Conservation (phyloP, 2,888 invertebrate genomes). For the Eubasilissa splendida region DNA sequence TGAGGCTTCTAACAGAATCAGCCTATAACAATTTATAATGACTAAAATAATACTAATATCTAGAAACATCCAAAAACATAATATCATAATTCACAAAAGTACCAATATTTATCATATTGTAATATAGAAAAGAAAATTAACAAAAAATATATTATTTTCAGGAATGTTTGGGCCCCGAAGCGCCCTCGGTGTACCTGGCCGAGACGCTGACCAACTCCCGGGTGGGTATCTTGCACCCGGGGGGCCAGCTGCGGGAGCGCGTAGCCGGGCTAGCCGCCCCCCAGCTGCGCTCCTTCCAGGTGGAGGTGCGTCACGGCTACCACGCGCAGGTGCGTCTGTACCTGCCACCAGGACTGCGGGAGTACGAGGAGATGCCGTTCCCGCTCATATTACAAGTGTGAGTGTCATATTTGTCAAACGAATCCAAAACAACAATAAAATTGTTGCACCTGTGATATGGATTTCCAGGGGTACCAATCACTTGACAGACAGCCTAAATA, state of each 20-base stretch:
- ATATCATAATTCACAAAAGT: too few relatives aligned
- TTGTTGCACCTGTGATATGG: too few relatives aligned
- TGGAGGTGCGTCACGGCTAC: slow-evolving; percentile 77
- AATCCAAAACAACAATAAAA: too few relatives aligned
- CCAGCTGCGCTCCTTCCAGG: slow-evolving; percentile 80
- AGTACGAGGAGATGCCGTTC: slow-evolving; percentile 86
- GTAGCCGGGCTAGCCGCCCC: slow-evolving; percentile 82
- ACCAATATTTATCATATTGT: too few relatives aligned
- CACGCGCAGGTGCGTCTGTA: slow-evolving; percentile 84
- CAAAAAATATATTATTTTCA: slow-evolving; percentile 64
- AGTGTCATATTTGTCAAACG: slow-evolving; percentile 65
- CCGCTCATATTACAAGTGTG: slow-evolving; percentile 89
- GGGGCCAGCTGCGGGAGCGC: slow-evolving; percentile 75
- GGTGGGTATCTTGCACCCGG: slow-evolving; percentile 79
- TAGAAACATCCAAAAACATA: too few relatives aligned
- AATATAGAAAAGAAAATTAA: too few relatives aligned
- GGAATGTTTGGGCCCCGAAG: slow-evolving; percentile 87
- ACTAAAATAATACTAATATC: too few relatives aligned
- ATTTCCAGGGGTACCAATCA: too few relatives aligned
- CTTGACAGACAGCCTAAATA: too few relatives aligned
- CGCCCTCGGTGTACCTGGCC: slow-evolving; percentile 79
- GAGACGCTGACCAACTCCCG: slow-evolving; percentile 74
- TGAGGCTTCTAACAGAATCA: too few relatives aligned
- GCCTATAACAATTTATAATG: neutral
- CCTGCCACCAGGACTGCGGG: slow-evolving; percentile 87